Base-by-base conservation (phyloP, 1,140 invertebrate genomes). In the Drosophila ananassae region DNA sequence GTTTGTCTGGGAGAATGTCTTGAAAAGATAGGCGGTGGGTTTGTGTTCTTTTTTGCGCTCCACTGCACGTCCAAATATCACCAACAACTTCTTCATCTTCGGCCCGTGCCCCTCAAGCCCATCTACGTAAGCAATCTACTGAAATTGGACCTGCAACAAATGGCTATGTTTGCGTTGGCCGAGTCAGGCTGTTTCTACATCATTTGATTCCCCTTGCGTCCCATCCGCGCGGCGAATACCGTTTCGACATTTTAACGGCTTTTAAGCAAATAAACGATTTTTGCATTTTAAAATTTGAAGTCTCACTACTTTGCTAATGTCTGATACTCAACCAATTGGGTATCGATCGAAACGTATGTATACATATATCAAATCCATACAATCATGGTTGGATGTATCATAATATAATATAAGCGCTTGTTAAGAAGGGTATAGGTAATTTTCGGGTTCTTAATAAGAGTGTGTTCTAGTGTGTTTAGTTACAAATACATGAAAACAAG, bases 121-220 rank as follows among this genome's bases (percentile, higher is more conserved):
- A 9, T 58, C 59, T 57, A 57, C 55, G 62, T 77, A 77, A 83
- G 82, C 83, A 89, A 89, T 89, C 69, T 83, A 82, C 79, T 78
- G 82, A 85, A 85, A 85, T 85, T 89, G 69, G 89, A 89, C 83
- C 82, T 85, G 82, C 82, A 85, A 76, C 74, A 85, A 85, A 85
- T 85, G 78, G 82, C 66, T 56, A 89, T 79, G 75, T 85, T 89
- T 89, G 79, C 78, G 74, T 85, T 89, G 82, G 83, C 73, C 81
- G 58, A 81, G 63, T 59, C 68, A 59, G 52, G 39, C n/a, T 50
- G 51, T 48, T 51, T n/a, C 46, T 50, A 47, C 63, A 47, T 48
- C 56, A 60, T 56, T 60, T 66, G 8, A 61, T 44, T 52, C 59
- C 25, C 41, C 34, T 34, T 22, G 48, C n/a, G 39, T 9, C 41